These are phyloP conservation scores for Helicolenus hilgendorfi DNA, from an alignment of 2,797 vertebrate species.

Conservation along the genomic window DNA sequence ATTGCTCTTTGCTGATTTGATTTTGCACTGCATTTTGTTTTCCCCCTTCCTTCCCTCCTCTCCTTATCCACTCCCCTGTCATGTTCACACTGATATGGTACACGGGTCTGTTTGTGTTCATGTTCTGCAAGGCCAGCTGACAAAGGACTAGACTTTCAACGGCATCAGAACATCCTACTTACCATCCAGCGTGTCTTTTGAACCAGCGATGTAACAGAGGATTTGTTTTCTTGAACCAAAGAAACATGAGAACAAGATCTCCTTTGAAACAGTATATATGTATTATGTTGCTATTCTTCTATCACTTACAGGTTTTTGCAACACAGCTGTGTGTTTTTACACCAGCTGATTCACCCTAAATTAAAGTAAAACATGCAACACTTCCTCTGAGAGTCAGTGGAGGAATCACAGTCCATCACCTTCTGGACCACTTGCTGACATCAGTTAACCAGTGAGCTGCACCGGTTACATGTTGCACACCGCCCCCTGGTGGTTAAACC, in stretches of 20 bases:
- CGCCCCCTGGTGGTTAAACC: constrained; percentile 57
- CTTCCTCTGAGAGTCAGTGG: neutral
- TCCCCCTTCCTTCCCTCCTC: neutral
- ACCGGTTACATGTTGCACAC: constrained; percentile 14
- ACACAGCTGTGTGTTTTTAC: neutral
- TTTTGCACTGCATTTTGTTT: too few relatives aligned
- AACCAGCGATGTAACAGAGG: neutral
- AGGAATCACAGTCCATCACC: neutral
- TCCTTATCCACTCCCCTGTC: neutral
- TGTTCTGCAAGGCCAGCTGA: neutral
- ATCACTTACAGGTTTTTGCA: neutral
- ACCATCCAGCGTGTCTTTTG: neutral
- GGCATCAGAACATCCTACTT: neutral
- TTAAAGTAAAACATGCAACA: neutral
- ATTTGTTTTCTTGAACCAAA: neutral
- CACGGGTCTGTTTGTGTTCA: neutral
- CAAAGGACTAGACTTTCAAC: neutral
- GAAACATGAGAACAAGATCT: neutral
- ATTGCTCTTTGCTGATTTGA: too few relatives aligned
- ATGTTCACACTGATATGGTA: neutral
- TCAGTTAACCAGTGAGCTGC: neutral
- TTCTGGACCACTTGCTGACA: neutral
- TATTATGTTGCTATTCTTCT: neutral
- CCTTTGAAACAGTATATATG: neutral
- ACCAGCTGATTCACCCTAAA: neutral